phyloP scores from a whole-genome alignment of 2,888 invertebrate species.

The Apodemia zela region DNA sequence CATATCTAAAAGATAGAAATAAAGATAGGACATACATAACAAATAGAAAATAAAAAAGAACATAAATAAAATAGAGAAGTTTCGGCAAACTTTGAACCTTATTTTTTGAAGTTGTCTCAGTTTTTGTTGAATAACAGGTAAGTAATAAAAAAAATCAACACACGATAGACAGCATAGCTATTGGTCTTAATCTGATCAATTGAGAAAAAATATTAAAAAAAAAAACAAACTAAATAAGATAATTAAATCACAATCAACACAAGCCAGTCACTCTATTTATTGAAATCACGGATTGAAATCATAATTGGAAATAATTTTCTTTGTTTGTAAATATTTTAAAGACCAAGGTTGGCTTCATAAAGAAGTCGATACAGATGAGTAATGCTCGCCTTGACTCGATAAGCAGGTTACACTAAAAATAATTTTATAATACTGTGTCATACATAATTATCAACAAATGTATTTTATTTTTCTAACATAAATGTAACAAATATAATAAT shows the following conservation, averaged over 20 bases:
- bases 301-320: constrained; percentile 12
- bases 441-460: not conserved
- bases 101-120: no score
- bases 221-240: not conserved
- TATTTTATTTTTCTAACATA: not conserved
- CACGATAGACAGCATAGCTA: no score
- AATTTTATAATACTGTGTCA: constrained; percentile 14
- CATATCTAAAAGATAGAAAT: no score
- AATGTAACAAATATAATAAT: no score
- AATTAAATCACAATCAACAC: not conserved
- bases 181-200: no score
- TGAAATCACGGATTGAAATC: not conserved
- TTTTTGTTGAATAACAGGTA: no score
- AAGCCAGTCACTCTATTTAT: not conserved
- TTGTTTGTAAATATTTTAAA: constrained; percentile 24
- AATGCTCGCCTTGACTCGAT: constrained; percentile 25
- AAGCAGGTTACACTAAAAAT: constrained; percentile 19
- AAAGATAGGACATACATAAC: no score
- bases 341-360: constrained; percentile 21
- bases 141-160: no score
- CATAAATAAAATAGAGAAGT: no score
- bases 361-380: constrained; percentile 18
- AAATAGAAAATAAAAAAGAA: no score
- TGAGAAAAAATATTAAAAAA: no score
- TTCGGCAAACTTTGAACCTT: no score